Conservation (phyloP, 1,140 invertebrate species). For the Bilobella aurantiaca region DNA sequence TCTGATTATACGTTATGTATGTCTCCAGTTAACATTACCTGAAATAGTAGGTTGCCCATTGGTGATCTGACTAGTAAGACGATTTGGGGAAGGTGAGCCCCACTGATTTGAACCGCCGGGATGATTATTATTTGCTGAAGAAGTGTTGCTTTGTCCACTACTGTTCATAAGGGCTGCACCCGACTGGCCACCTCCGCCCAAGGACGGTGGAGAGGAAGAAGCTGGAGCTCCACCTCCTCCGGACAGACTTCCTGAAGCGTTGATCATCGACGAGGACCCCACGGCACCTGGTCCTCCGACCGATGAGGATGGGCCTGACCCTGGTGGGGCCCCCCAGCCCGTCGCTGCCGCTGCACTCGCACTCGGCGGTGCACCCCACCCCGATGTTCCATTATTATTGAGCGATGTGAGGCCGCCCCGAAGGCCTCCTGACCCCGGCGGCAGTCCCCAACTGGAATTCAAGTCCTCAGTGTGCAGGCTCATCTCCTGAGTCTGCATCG, state of each 20-base stretch:
- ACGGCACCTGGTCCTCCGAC: conserved; percentile 38
- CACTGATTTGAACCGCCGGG: conserved; percentile 35
- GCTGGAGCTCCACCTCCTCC: conserved; percentile 34
- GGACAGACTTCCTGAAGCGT: conserved; percentile 5
- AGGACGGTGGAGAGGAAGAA: conserved; percentile 37
- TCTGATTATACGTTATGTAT: too few species aligned
- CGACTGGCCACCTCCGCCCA: not conserved
- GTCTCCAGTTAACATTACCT: conserved; percentile 39
- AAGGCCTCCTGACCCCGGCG: conserved; percentile 49
- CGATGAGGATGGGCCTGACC: conserved; percentile 40
- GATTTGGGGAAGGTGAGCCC: conserved; percentile 34
- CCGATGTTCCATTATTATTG: conserved; percentile 52
- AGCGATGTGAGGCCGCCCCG: conserved; percentile 68
- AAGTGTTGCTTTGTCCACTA: conserved; percentile 40
- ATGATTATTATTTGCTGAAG: conserved; percentile 35
- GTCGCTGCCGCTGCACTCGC: conserved; percentile 40
- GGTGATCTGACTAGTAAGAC: conserved; percentile 39
- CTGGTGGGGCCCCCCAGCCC: conserved; percentile 40
- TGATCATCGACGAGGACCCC: not conserved
- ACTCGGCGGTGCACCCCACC: conserved; percentile 56
- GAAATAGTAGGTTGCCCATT: conserved; percentile 41
- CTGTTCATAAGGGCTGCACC: conserved; percentile 41
- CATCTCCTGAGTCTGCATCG: conserved; percentile 5
- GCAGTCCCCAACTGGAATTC: conserved; percentile 48
- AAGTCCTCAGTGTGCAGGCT: conserved; percentile 27